Evolutionary conservation across 1,140 invertebrate genomes (phyloP).

Genomic region (Paracyclopina nana): DNA sequence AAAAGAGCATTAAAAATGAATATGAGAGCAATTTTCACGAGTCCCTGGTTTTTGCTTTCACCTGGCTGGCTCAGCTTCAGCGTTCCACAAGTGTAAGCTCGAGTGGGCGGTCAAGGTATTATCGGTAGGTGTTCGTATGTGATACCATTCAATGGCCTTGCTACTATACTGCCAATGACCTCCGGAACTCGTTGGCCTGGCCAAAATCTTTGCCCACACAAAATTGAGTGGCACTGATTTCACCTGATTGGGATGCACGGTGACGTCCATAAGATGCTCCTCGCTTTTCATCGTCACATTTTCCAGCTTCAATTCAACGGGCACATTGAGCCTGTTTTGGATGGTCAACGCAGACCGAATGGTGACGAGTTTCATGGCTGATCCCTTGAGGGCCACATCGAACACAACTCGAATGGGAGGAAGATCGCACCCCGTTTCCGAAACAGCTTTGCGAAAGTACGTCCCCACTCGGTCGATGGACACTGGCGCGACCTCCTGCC

Average conservation of each 20-base stretch:
- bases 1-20: conserved; percentile 19
- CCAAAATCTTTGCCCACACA: conserved; percentile 21
- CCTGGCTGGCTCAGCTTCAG: not conserved
- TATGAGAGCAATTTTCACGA: too few relatives aligned
- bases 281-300: conserved; percentile 21
- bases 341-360: conserved; percentile 69
- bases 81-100: not conserved
- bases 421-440: conserved; percentile 21
- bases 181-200: conserved; percentile 18
- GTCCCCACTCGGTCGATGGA: conserved; percentile 85
- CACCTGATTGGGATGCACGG: conserved; percentile 16
- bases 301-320: conserved; percentile 36
- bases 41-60: not conserved
- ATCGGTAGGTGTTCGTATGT: not conserved
- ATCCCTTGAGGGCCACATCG: conserved; percentile 70
- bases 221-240: conserved; percentile 22
- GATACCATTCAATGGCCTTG: conserved; percentile 5
- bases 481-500: conserved; percentile 63
- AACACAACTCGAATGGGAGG: conserved; percentile 53
- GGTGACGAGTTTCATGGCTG: conserved; percentile 83
- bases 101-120: not conserved
- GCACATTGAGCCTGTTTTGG: conserved; percentile 48
- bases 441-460: conserved; percentile 47
- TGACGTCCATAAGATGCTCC: conserved; percentile 20
- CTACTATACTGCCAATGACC: conserved; percentile 32